A percentile compares a stretch with the other conserved stretches of the same genome.
phyloP scores from a whole-genome alignment of 2,888 invertebrate genomes.

The Chrysolina oricalcia region DNA sequence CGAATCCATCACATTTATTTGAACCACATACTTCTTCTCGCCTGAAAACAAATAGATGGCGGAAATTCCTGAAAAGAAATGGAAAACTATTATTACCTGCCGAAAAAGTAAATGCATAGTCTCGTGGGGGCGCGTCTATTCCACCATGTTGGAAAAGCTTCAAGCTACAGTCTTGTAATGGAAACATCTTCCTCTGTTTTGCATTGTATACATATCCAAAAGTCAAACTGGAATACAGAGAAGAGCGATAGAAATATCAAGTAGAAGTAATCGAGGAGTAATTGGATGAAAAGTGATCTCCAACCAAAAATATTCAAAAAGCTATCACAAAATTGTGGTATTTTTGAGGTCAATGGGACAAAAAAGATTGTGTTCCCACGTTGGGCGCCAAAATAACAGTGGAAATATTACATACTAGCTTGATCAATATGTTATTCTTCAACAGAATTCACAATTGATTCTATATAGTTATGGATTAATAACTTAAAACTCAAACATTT shows the following conservation, averaged over 20 bases:
- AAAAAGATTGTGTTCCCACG: background rate
- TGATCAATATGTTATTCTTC: too few species aligned
- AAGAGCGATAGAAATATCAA: background rate
- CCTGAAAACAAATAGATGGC: slow-evolving; percentile 66
- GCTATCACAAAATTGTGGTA: background rate
- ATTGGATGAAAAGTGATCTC: too few species aligned
- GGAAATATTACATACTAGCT: background rate
- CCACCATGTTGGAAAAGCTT: slow-evolving; percentile 78
- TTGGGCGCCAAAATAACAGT: slow-evolving; percentile 5
- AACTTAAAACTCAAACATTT: too few species aligned
- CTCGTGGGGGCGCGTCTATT: slow-evolving; percentile 74
- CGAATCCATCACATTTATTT: slow-evolving; percentile 74
- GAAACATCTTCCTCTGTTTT: slow-evolving; percentile 68
- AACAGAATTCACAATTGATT: too few species aligned
- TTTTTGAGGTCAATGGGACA: background rate
- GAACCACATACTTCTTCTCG: slow-evolving; percentile 72
- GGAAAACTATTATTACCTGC: slow-evolving; percentile 71
- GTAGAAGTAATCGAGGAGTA: background rate
- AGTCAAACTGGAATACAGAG: slow-evolving; percentile 72
- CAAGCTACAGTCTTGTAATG: slow-evolving; percentile 73
- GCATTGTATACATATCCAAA: slow-evolving; percentile 77
- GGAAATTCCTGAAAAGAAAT: slow-evolving; percentile 6
- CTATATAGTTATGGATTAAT: too few species aligned
- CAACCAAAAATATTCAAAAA: too few species aligned
- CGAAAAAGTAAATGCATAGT: slow-evolving; percentile 77